phyloP scores from a whole-genome alignment of 1,140 invertebrate genomes.

The Araneus ventricosus region DNA sequence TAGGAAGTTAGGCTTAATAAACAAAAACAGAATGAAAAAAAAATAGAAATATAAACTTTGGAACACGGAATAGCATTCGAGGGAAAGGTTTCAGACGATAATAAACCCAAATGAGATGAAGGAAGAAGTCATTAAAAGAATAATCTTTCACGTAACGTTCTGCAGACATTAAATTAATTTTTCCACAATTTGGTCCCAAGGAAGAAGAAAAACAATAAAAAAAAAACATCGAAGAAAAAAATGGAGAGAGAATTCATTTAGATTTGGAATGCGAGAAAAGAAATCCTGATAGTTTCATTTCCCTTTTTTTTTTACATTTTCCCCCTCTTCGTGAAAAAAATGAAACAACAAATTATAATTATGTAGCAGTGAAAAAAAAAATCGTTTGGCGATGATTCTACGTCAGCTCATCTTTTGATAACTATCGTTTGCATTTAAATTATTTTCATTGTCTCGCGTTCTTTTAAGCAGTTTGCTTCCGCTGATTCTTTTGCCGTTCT shows the following conservation, averaged over 20 bases:
- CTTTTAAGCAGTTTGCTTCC: constrained; percentile 1
- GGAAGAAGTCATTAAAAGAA: constrained; percentile 69
- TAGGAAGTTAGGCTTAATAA: constrained; percentile 37
- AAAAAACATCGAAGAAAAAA: constrained; percentile 28
- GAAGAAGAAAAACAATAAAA: not conserved
- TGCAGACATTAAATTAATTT: constrained; percentile 65
- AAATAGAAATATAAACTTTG: not conserved
- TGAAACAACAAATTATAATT: constrained; percentile 70
- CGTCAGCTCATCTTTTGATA: constrained; percentile 59
- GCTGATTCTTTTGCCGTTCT: not conserved
- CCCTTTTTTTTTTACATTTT: not conserved
- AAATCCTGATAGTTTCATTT: constrained; percentile 62
- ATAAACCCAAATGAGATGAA: constrained; percentile 12
- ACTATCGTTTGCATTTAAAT: constrained; percentile 74
- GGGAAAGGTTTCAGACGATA: constrained; percentile 37
- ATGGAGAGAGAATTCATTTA: constrained; percentile 45
- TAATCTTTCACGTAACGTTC: constrained; percentile 51
- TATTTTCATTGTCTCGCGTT: constrained; percentile 60
- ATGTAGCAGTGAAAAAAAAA: not conserved
- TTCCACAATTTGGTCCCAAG: constrained; percentile 41
- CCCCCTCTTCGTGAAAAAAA: not conserved
- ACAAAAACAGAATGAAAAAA: not conserved
- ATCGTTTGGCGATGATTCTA: not conserved
- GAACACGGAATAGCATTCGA: not conserved
- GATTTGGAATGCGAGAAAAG: constrained; percentile 56